Conservation (phyloP, 1,140 invertebrate species). For the Sogatella furcifera region DNA sequence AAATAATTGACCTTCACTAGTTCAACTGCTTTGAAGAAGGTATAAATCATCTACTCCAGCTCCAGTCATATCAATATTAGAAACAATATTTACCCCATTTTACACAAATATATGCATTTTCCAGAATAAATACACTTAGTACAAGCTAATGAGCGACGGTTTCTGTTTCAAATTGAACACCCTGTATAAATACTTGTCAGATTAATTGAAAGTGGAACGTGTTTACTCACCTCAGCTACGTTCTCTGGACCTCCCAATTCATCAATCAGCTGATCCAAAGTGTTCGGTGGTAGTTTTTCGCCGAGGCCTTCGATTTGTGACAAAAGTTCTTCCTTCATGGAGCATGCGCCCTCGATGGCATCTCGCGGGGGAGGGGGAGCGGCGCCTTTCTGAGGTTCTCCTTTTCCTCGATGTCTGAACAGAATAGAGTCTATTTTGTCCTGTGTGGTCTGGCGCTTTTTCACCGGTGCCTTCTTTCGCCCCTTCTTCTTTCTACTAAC, state of each 20-base stretch:
- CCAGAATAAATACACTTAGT: no score
- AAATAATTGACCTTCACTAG: no score
- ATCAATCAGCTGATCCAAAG: constrained; percentile 95
- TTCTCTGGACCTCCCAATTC: constrained; percentile 94
- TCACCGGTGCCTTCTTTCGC: constrained; percentile 56
- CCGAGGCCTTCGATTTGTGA: constrained; percentile 79
- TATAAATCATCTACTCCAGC: no score
- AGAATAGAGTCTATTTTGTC: constrained; percentile 48
- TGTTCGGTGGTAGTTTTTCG: constrained; percentile 88
- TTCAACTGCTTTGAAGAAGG: no score
- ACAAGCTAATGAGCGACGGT: no score
- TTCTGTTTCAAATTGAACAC: no score
- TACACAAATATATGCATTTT: no score
- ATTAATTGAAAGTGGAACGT: no score
- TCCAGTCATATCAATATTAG: no score
- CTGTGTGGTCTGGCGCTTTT: constrained; percentile 53
- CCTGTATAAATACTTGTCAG: no score
- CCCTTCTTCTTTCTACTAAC: constrained; percentile 54
- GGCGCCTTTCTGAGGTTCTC: constrained; percentile 5
- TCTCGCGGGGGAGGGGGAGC: constrained; percentile 53
- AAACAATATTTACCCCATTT: no score
- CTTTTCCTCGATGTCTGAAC: constrained; percentile 11
- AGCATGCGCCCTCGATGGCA: constrained; percentile 73
- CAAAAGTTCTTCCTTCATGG: constrained; percentile 88
- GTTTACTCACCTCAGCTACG: constrained; percentile 79